These are phyloP conservation scores for Pelodiscus sinensis DNA, from an alignment of 2,113 vertebrate genomes.

Conservation along the genomic window DNA sequence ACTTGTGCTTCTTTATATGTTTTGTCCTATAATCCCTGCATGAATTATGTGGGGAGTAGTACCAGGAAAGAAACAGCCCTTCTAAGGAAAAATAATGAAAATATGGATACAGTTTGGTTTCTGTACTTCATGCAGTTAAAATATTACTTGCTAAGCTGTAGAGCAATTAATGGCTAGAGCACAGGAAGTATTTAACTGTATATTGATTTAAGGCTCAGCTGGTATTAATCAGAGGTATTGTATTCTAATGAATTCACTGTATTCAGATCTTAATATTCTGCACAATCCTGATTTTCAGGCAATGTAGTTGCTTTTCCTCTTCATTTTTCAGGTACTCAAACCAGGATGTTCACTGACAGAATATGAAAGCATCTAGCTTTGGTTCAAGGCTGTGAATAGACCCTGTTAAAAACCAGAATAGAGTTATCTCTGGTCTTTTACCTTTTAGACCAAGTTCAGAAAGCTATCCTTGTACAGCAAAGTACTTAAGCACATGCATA, in stretches of 20 bases:
- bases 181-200: constrained; percentile 74
- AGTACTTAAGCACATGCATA: background rate
- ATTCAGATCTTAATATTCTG: constrained; percentile 54
- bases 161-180: constrained; percentile 67
- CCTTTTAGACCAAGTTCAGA: background rate
- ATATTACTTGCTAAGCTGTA: constrained; percentile 58
- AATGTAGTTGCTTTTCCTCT: background rate
- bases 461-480: background rate
- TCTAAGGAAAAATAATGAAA: background rate
- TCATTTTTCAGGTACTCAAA: background rate
- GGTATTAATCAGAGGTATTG: constrained; percentile 43
- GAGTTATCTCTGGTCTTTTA: background rate
- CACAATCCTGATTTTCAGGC: constrained; percentile 21
- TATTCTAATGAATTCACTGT: constrained; percentile 53
- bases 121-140: constrained; percentile 51
- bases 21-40: background rate
- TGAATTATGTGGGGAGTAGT: background rate
- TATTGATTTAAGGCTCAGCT: constrained; percentile 75
- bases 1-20: background rate
- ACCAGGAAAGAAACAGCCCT: background rate
- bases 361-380: background rate
- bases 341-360: background rate
- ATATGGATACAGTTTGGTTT: constrained; percentile 33
- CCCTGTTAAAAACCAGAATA: background rate
- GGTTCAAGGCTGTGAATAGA: background rate